phyloP scores from a whole-genome alignment of 2,113 vertebrate species.

The Ptyas mucosa region DNA sequence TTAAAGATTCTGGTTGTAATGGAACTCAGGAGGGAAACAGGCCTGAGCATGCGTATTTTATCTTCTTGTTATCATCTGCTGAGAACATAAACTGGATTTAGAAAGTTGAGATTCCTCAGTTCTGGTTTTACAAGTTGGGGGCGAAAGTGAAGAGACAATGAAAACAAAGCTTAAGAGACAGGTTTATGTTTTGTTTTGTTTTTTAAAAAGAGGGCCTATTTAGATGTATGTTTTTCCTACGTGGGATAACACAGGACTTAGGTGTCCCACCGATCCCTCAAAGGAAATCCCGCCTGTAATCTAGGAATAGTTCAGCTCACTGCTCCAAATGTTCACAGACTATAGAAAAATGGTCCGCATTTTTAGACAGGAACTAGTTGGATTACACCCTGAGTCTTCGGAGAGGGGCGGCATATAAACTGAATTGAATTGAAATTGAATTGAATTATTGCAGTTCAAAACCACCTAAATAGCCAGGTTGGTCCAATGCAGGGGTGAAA shows the following conservation, averaged over 20 bases:
- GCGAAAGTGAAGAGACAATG: not conserved
- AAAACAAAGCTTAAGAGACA: not conserved
- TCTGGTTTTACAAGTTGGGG: not conserved
- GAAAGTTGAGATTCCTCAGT: constrained; percentile 13
- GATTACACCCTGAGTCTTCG: too few species aligned
- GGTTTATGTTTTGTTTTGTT: rapidly evolving
- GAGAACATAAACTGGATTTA: not conserved
- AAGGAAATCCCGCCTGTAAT: not conserved
- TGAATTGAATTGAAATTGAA: too few species aligned
- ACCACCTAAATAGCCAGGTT: not conserved
- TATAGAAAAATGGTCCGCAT: not conserved
- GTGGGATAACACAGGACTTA: not conserved
- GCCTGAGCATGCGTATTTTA: constrained; percentile 43
- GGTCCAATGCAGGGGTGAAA: too few species aligned
- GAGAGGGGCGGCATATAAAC: too few species aligned
- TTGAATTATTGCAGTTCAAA: not conserved
- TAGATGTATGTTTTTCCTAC: not conserved
- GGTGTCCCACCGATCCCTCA: not conserved
- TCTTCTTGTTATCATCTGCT: constrained; percentile 15
- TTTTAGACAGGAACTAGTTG: not conserved
- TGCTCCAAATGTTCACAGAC: not conserved
- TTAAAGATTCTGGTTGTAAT: not conserved
- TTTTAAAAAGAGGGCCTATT: not conserved
- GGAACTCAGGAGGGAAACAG: not conserved
- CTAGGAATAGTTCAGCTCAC: not conserved